Evolutionary conservation across 2,113 vertebrate genomes (phyloP), one percentile per base, ranked within the genome.

Genomic region (Prinia subflava): DNA sequence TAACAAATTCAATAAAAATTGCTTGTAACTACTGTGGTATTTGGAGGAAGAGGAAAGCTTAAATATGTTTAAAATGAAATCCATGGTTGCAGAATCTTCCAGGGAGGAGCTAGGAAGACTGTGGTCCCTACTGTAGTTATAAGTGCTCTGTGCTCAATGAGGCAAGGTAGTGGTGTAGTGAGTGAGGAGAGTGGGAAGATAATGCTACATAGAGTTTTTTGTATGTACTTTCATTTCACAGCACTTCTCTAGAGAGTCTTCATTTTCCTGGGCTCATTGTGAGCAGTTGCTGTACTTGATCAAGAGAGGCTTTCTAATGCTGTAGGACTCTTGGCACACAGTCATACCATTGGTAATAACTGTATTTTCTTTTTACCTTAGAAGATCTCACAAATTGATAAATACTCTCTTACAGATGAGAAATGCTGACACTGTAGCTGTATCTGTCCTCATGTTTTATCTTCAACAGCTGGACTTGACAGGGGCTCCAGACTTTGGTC

Each of bases 141-240:
- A 37, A 59, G 37, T 35, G 28, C 56, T 87, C 23, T 41, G 0
- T 46, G 33, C n/a, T 63, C n/a, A 11, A 4, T 1, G 4, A 44
- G 15, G 7, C 42, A 82, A 50, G 17, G 39, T 24, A 50, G 44
- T 53, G 23, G 27, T 78, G 50, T 74, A 37, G 27, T 78, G 28
- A 52, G 33, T 56, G 27, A 52, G 30, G 37, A 70, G 33, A 28
- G 16, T 44, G 13, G 24, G 27, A 82, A 82, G 31, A 7, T 60
- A 56, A 56, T 6, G 14, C 30, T 74, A 4, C 0, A 0, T 4
- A 16, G 15, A 3, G 3, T 9, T 39, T 78, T 71, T 71, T 64
- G 11, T 39, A 13, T 4, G 3, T 13, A 4, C 8, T 82, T 94
- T 14, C 1, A 42, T 74, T 81, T 83, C n/a, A 56, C 16, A 55